phyloP scores from a whole-genome alignment of 2,888 invertebrate species.

The Physocephala rufipes region DNA sequence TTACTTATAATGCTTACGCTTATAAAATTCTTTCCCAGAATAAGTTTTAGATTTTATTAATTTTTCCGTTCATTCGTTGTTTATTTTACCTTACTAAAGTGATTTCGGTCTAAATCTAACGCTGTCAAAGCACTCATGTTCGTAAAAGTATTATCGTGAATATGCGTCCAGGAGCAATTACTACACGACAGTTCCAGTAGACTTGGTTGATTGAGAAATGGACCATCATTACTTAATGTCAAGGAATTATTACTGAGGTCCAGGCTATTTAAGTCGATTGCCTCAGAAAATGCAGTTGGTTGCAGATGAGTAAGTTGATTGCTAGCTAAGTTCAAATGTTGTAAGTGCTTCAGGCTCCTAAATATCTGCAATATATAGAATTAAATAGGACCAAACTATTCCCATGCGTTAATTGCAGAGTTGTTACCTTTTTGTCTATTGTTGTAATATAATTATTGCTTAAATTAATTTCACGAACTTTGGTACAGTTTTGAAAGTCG shows the following conservation, averaged over 20 bases:
- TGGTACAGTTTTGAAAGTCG: conserved; percentile 57
- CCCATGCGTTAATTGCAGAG: background rate
- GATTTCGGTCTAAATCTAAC: conserved; percentile 62
- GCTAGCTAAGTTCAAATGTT: conserved; percentile 60
- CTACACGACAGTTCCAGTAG: conserved; percentile 61
- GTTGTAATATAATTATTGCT: conserved; percentile 55
- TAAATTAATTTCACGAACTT: conserved; percentile 59
- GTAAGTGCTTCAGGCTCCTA: conserved; percentile 54
- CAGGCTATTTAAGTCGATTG: conserved; percentile 56
- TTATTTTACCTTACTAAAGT: conserved; percentile 59
- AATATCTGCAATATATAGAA: conserved; percentile 57
- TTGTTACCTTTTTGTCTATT: conserved; percentile 57
- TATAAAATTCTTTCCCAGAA: background rate
- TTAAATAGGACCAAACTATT: background rate
- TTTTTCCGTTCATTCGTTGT: background rate
- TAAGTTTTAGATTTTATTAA: background rate
- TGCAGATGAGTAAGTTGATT: conserved; percentile 61
- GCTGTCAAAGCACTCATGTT: conserved; percentile 58
- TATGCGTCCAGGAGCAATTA: conserved; percentile 60
- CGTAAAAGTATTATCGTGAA: conserved; percentile 62
- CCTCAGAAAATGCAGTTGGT: conserved; percentile 59
- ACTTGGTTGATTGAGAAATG: conserved; percentile 60
- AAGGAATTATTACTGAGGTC: conserved; percentile 65
- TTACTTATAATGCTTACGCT: background rate
- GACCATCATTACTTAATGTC: conserved; percentile 52